phyloP scores from a whole-genome alignment of 2,888 invertebrate genomes.

The Zonitis immaculata region DNA sequence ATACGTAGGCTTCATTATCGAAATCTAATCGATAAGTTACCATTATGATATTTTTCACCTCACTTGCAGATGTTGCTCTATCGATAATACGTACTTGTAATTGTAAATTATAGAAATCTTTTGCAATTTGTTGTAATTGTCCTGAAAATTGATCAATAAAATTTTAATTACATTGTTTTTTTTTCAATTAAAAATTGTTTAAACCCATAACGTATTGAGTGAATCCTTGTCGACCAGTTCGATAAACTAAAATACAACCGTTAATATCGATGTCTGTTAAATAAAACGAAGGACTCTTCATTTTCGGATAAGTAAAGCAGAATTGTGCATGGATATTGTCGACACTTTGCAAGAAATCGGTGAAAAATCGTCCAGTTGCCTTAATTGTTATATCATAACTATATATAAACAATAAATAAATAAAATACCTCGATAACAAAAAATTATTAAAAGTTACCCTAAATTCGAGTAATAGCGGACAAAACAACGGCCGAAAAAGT shows the following conservation, averaged over 20 bases:
- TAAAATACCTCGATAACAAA: background rate
- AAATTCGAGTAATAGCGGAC: slow-evolving; percentile 82
- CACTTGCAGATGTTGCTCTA: slow-evolving; percentile 52
- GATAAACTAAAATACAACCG: slow-evolving; percentile 79
- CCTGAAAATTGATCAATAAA: slow-evolving; percentile 53
- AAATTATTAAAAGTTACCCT: too few species aligned
- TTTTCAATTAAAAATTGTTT: too few species aligned
- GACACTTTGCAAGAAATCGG: slow-evolving; percentile 84
- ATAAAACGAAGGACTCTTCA: slow-evolving; percentile 90
- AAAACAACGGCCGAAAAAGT: slow-evolving; percentile 83
- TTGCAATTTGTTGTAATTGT: slow-evolving; percentile 80
- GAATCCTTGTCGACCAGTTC: slow-evolving; percentile 74
- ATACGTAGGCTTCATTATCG: slow-evolving; percentile 76
- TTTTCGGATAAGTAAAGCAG: slow-evolving; percentile 86
- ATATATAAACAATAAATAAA: slow-evolving; percentile 16
- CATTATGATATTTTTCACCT: slow-evolving; percentile 50
- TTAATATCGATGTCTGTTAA: slow-evolving; percentile 74
- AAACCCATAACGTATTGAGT: slow-evolving; percentile 77
- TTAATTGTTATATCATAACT: slow-evolving; percentile 79
- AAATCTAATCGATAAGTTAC: slow-evolving; percentile 74
- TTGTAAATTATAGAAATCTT: slow-evolving; percentile 70
- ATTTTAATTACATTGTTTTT: too few species aligned
- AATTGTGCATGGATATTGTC: slow-evolving; percentile 89
- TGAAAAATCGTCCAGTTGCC: slow-evolving; percentile 81
- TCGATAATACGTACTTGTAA: slow-evolving; percentile 69